Conservation (phyloP, 2,113 vertebrate species). For the Xiphophorus maculatus region DNA sequence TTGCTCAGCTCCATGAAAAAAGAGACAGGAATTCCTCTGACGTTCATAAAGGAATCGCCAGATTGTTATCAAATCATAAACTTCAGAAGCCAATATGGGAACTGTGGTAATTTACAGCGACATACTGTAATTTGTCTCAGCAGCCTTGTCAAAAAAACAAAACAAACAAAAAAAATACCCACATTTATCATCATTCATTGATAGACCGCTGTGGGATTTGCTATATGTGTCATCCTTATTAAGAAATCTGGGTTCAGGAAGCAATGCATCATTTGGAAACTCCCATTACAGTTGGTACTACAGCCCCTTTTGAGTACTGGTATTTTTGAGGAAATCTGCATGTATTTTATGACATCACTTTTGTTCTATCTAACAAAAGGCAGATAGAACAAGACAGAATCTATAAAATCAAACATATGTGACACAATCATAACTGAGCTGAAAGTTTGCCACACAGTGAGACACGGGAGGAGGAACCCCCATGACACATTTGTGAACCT, state of each 20-base stretch:
- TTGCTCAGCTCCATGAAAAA: not conserved
- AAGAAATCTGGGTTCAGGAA: not conserved
- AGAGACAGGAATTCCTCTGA: constrained; percentile 2
- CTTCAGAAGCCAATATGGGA: not conserved
- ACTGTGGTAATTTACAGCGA: not conserved
- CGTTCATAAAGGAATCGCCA: not conserved
- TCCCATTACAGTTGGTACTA: not conserved
- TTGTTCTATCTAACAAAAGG: too few species aligned
- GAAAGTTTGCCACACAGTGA: not conserved
- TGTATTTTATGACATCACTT: not conserved
- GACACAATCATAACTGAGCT: not conserved
- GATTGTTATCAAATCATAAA: not conserved
- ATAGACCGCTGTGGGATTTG: not conserved
- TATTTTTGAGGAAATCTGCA: not conserved
- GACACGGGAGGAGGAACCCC: too few species aligned
- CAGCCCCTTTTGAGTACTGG: not conserved
- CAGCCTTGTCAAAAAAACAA: not conserved
- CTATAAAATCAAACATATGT: not conserved
- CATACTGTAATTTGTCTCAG: not conserved
- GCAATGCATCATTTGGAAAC: not conserved
- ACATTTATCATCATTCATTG: not conserved
- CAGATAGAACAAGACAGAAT: not conserved
- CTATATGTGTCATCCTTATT: not conserved
- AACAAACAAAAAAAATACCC: not conserved
- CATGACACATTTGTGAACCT: too few species aligned